Base-by-base conservation (phyloP, 2,113 vertebrate species). In the Oxyura jamaicensis region DNA sequence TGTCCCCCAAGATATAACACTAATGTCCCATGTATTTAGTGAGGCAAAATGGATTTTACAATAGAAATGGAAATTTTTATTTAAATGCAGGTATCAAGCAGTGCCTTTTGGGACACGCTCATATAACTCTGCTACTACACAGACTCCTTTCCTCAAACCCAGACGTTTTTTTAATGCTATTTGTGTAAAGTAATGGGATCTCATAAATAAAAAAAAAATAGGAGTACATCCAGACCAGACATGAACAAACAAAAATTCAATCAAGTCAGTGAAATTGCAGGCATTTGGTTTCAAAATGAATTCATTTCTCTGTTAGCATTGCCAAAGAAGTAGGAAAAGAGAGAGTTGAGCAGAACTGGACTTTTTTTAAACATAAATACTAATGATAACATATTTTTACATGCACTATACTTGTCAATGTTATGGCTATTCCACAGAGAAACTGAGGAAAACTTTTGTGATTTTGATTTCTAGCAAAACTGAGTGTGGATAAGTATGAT, bases 121-220 rank as follows among this genome's bases (percentile, higher is more conserved):
- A 19, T 23, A 1, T 11, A 87, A 39, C 6, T 39, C n/a, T 65
- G 28, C 44, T 83, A 67, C 39, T 75, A 67, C 16, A 14, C 28
- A 85, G 13, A 62, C 58, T 65, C 20, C n/a, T 71, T 86, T 71
- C 14, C 29, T 18, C 26, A 42, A 21, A 42, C 8, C 6, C 26
- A 55, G 25, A 31, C 1, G 48, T 7, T 26, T 13, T 83, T 76
- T 62, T 29, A 80, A 58, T 0, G 0, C 44, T 44, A 53, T 4
- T 53, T 3, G 41, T 15, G 10, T 25, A 85, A 91, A 72, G 63
- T 68, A 10, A 76, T 5, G 10, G 28, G 87, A 67, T 59, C 20
- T 13, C 21, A 42, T 5, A 82, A 85, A 53, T 10, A 73, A 91
- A 77, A 87, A 59, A 18, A 59, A 18, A 10, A 5, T 55, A 41